phyloP scores from a whole-genome alignment of 2,888 invertebrate genomes.

The Troides oblongomaculatus region DNA sequence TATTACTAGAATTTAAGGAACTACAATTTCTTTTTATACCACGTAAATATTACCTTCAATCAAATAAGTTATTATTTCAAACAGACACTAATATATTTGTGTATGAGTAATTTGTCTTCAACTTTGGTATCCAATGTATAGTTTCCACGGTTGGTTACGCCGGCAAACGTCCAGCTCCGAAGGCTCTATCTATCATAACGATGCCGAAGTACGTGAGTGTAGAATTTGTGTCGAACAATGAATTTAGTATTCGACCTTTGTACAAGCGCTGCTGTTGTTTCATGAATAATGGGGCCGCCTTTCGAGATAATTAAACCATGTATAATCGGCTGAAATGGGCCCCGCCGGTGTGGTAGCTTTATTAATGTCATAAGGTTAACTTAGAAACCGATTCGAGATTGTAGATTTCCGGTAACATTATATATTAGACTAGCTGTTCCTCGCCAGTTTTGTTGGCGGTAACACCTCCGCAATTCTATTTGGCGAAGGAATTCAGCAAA shows the following conservation, averaged over 20 bases:
- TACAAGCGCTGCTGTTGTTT: constrained; percentile 23
- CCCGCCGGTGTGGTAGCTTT: constrained; percentile 35
- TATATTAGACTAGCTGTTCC: neutral
- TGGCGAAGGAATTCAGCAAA: too few species aligned
- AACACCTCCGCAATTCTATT: too few species aligned
- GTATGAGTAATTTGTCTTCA: neutral
- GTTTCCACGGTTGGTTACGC: neutral
- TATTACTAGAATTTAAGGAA: too few species aligned
- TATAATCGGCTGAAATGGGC: constrained; percentile 36
- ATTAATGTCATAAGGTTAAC: constrained; percentile 36
- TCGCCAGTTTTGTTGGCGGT: too few species aligned
- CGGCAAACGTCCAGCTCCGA: constrained; percentile 13
- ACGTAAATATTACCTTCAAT: too few species aligned
- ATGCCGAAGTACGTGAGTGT: constrained; percentile 22
- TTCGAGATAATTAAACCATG: constrained; percentile 36
- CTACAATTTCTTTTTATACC: too few species aligned
- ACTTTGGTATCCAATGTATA: neutral
- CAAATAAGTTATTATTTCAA: too few species aligned
- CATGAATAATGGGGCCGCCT: constrained; percentile 31
- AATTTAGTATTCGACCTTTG: constrained; percentile 29
- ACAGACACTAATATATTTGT: too few species aligned
- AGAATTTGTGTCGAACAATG: constrained; percentile 29
- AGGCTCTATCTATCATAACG: constrained; percentile 11
- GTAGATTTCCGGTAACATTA: constrained; percentile 16
- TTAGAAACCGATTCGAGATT: constrained; percentile 29